Evolutionary conservation across 2,113 vertebrate species (phyloP).

Genomic region (Craseonycteris thonglongyai): DNA sequence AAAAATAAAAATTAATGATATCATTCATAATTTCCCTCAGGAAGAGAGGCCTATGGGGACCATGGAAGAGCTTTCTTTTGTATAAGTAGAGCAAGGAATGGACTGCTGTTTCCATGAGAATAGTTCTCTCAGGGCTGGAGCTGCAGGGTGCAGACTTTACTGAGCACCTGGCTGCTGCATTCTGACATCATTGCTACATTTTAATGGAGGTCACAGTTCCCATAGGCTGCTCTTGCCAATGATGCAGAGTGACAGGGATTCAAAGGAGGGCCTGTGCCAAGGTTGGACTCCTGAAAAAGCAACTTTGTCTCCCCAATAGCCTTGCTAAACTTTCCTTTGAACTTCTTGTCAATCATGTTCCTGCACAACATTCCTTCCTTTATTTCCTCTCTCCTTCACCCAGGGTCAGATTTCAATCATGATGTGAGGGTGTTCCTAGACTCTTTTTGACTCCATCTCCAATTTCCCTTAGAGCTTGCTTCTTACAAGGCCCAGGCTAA

Average conservation of each 20-base stretch:
- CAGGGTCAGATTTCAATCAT: neutral
- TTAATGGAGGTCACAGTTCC: neutral
- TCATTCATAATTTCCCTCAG: neutral
- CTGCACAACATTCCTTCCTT: neutral
- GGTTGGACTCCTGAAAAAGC: neutral
- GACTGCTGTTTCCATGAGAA: rapidly evolving
- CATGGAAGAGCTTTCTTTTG: rapidly evolving
- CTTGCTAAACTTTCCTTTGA: neutral
- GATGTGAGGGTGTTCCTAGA: neutral
- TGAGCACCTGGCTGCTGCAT: rapidly evolving
- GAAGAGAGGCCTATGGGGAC: neutral
- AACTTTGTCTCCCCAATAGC: no score
- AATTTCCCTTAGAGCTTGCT: neutral
- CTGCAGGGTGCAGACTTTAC: rapidly evolving
- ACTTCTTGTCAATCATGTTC: neutral
- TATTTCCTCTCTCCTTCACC: neutral
- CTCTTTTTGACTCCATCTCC: neutral
- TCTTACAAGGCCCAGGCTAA: neutral
- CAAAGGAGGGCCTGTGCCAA: neutral
- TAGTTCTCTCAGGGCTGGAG: neutral
- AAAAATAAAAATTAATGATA: neutral
- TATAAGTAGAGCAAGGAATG: neutral
- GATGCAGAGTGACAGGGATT: neutral
- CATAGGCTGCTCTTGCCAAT: neutral
- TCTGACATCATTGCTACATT: neutral